Percentiles rank a stretch among this genome's conserved stretches.
phyloP scores from a whole-genome alignment of 2,113 vertebrate species.

The Pimephales promelas region DNA sequence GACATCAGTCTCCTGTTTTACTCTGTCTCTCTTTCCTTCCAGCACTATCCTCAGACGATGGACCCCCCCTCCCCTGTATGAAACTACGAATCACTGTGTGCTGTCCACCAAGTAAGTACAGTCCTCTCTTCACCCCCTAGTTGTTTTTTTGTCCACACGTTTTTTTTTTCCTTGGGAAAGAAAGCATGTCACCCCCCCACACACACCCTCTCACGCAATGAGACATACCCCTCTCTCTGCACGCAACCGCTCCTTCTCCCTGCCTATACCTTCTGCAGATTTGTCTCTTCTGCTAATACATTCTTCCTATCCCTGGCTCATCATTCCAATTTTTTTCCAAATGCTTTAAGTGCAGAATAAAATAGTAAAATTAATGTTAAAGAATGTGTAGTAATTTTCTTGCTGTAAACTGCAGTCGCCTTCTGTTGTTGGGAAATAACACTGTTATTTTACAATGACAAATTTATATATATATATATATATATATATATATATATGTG shows the following conservation, averaged over 20 bases:
- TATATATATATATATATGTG: too few species aligned
- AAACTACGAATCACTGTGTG: conserved; percentile 77
- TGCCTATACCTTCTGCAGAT: background rate
- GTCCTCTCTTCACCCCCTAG: conserved; percentile 61
- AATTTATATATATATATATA: too few species aligned
- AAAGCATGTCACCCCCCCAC: conserved; percentile 24
- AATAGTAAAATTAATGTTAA: background rate
- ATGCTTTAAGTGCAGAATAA: background rate
- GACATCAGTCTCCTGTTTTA: conserved; percentile 25
- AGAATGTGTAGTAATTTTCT: background rate
- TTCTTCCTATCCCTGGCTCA: background rate
- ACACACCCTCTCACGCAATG: conserved; percentile 45
- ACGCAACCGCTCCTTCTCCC: conserved; percentile 45
- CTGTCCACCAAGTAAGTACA: conserved; percentile 75
- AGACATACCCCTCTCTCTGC: conserved; percentile 57
- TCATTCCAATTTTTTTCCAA: background rate
- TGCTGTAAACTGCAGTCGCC: background rate
- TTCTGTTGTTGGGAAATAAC: background rate
- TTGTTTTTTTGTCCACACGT: conserved; percentile 41
- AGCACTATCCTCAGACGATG: conserved; percentile 77
- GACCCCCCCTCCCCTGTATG: conserved; percentile 77
- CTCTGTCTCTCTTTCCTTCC: conserved; percentile 46
- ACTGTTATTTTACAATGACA: background rate
- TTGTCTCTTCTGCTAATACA: conserved; percentile 8
- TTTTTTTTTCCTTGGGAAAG: conserved; percentile 44